Percentiles rank a stretch among this genome's conserved stretches.
These are phyloP conservation scores for Cosmia pyralina DNA, from an alignment of 2,888 invertebrate genomes.

Conservation along the genomic window DNA sequence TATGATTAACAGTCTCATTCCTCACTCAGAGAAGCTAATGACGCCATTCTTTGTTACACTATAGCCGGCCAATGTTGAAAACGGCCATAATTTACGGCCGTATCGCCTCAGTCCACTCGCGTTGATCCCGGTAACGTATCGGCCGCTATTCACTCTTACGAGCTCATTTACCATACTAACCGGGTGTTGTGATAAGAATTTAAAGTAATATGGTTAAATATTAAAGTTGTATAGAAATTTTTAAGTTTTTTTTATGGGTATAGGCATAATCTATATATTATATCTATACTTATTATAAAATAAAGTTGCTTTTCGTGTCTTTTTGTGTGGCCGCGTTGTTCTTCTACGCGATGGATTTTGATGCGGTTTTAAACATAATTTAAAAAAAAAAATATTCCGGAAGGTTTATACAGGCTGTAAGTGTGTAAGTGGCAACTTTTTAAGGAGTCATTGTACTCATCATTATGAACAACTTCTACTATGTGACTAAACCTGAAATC, in stretches of 20 bases:
- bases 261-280: not conserved
- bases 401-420: too few relatives aligned
- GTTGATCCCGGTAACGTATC: slow-evolving; percentile 80
- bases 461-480: too few relatives aligned
- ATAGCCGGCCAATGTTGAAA: slow-evolving; percentile 57
- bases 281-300: too few relatives aligned
- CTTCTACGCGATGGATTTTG: too few relatives aligned
- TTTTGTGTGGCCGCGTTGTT: too few relatives aligned
- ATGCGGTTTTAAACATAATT: too few relatives aligned
- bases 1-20: slow-evolving; percentile 57
- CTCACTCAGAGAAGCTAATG: slow-evolving; percentile 51
- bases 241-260: not conserved
- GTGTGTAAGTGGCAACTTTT: too few relatives aligned
- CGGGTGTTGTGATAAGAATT: slow-evolving; percentile 61
- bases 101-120: slow-evolving; percentile 67
- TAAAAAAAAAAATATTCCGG: too few relatives aligned
- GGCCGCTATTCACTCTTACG: slow-evolving; percentile 71
- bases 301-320: too few relatives aligned
- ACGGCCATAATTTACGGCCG: slow-evolving; percentile 67
- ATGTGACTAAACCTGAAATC: too few relatives aligned
- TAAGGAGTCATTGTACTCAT: too few relatives aligned
- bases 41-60: slow-evolving; percentile 60
- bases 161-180: slow-evolving; percentile 74
- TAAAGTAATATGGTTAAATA: slow-evolving; percentile 28
- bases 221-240: slow-evolving; percentile 12